These are phyloP conservation scores for Onthophagus sagittarius DNA, from an alignment of 2,888 invertebrate genomes.

Conservation along the genomic window DNA sequence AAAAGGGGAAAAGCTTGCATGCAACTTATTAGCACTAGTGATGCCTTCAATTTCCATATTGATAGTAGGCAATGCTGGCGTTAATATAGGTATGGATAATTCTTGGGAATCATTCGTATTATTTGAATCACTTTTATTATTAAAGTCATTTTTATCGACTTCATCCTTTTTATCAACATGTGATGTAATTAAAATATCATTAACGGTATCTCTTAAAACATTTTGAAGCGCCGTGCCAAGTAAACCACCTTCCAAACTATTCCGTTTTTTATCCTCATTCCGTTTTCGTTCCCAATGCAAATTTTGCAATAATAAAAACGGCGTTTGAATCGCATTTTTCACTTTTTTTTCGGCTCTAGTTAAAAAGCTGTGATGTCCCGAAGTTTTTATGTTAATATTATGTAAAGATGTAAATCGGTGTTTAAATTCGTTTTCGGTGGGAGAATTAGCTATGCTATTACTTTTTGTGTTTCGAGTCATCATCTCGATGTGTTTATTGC, in stretches of 20 bases:
- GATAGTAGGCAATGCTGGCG: constrained; percentile 34
- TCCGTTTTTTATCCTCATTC: constrained; percentile 26
- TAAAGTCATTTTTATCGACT: neutral
- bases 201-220: constrained; percentile 55
- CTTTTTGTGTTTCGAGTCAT: neutral
- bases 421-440: constrained; percentile 9
- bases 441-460: constrained; percentile 14
- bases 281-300: constrained; percentile 18
- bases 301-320: constrained; percentile 12
- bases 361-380: constrained; percentile 13
- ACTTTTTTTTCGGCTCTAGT: constrained; percentile 19
- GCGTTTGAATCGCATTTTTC: constrained; percentile 15
- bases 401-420: constrained; percentile 6
- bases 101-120: constrained; percentile 10
- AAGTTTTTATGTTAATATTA: constrained; percentile 15
- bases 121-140: too few species aligned
- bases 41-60: constrained; percentile 44
- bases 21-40: constrained; percentile 42
- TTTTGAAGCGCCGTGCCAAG: constrained; percentile 57
- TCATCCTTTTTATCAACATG: constrained; percentile 18
- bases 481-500: constrained; percentile 26
- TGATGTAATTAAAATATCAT: constrained; percentile 40
- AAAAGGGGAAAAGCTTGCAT: constrained; percentile 46
- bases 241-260: constrained; percentile 37
- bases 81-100: constrained; percentile 16